phyloP scores from a whole-genome alignment of 1,140 invertebrate species.

The Calephelis nemesis region DNA sequence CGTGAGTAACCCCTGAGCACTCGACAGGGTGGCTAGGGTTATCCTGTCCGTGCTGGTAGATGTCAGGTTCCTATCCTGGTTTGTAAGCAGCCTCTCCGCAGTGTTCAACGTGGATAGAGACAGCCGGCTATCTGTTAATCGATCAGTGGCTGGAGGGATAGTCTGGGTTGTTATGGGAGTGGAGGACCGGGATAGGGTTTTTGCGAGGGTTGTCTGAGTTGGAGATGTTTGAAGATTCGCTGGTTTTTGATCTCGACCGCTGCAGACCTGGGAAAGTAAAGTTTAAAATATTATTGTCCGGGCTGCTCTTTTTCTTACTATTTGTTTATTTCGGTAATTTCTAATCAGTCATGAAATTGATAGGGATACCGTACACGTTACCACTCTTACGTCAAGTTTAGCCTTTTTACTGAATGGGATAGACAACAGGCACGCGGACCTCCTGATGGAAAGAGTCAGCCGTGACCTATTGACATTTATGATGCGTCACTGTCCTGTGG shows the following conservation, averaged over 20 bases:
- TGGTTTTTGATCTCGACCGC: conserved; percentile 72
- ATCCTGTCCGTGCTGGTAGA: conserved; percentile 48
- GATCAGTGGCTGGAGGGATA: conserved; percentile 26
- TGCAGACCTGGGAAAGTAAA: conserved; percentile 60
- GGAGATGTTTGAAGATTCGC: conserved; percentile 62
- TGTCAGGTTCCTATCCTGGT: conserved; percentile 47
- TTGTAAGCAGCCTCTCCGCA: conserved; percentile 55
- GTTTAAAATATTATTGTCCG: conserved; percentile 2
- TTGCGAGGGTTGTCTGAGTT: conserved; percentile 45
- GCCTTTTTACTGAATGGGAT: too few species aligned
- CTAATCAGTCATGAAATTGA: too few species aligned
- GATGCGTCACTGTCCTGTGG: too few species aligned
- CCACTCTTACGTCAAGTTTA: too few species aligned
- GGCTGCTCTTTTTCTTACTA: too few species aligned
- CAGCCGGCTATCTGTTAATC: conserved; percentile 48
- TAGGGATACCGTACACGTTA: too few species aligned
- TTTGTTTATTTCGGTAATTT: too few species aligned
- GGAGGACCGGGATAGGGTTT: conserved; percentile 47
- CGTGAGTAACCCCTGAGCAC: conserved; percentile 77
- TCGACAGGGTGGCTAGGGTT: conserved; percentile 63
- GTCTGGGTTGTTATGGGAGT: conserved; percentile 48
- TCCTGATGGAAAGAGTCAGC: too few species aligned
- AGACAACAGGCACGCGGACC: too few species aligned
- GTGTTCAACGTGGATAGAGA: conserved; percentile 59
- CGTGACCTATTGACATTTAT: too few species aligned